These are phyloP conservation scores for Crotalus horridus DNA, from an alignment of 2,113 vertebrate genomes.

Conservation along the genomic window DNA sequence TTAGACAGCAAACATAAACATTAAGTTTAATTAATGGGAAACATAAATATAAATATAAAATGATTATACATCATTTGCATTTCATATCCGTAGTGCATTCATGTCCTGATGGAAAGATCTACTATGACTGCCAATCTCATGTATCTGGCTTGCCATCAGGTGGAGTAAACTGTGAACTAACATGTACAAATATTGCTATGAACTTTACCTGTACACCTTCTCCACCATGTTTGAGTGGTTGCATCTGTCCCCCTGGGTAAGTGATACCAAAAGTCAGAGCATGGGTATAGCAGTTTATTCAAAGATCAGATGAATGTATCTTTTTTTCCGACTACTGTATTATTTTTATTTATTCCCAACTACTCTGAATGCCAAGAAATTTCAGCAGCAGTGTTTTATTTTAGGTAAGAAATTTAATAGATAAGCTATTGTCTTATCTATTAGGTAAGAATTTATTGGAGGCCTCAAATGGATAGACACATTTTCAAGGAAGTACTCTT, in stretches of 20 bases:
- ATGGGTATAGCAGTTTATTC: neutral
- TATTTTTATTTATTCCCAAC: neutral
- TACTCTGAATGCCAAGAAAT: neutral
- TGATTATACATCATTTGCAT: slow-evolving; percentile 30
- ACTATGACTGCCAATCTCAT: slow-evolving; percentile 88
- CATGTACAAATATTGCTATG: slow-evolving; percentile 94
- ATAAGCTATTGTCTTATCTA: neutral
- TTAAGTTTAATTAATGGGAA: neutral
- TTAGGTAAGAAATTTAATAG: neutral
- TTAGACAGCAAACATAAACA: neutral
- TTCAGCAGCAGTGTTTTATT: neutral
- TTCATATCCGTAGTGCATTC: slow-evolving; percentile 68
- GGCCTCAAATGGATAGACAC: neutral
- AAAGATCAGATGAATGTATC: neutral
- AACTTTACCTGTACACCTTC: slow-evolving; percentile 93
- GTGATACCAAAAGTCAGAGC: slow-evolving; percentile 23
- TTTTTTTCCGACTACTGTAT: neutral
- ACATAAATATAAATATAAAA: neutral
- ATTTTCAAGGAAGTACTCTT: neutral
- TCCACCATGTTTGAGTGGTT: slow-evolving; percentile 90
- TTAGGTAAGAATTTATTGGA: neutral
- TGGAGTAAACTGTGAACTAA: slow-evolving; percentile 86
- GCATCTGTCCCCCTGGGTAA: slow-evolving; percentile 91
- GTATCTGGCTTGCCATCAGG: slow-evolving; percentile 76
- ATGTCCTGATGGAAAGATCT: slow-evolving; percentile 91